These are phyloP conservation scores for Hypomecis atomaria DNA, from an alignment of 2,888 invertebrate species.

Conservation along the genomic window DNA sequence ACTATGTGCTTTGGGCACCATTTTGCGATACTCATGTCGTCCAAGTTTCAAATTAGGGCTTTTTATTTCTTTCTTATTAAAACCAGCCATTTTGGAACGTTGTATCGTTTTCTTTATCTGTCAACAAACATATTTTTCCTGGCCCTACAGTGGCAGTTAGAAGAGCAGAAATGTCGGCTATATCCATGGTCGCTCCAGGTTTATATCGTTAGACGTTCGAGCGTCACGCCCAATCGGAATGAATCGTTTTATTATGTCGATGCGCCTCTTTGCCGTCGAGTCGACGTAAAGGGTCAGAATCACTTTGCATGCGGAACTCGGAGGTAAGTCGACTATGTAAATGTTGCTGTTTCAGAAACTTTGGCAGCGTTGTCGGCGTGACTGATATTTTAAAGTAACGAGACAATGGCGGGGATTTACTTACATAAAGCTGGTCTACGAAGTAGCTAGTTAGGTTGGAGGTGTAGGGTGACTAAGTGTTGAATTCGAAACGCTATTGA, in stretches of 20 bases:
- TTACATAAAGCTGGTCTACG: not conserved
- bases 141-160: constrained; percentile 52
- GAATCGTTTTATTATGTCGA: constrained; percentile 60
- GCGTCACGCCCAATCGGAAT: constrained; percentile 60
- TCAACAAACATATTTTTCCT: constrained; percentile 15
- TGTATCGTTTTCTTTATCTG: not conserved
- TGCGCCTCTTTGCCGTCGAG: constrained; percentile 39
- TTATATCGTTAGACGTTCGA: constrained; percentile 63
- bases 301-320: constrained; percentile 41
- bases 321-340: constrained; percentile 32
- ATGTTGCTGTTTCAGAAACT: constrained; percentile 26
- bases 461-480: too few relatives aligned
- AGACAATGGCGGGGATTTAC: not conserved
- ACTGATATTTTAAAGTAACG: constrained; percentile 9
- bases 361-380: constrained; percentile 18
- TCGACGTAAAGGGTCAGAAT: constrained; percentile 40
- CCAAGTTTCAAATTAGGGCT: too few relatives aligned
- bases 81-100: too few relatives aligned
- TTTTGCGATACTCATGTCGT: too few relatives aligned
- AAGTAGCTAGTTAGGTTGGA: not conserved
- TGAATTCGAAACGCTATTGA: too few relatives aligned
- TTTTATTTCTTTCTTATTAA: too few relatives aligned
- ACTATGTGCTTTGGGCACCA: too few relatives aligned
- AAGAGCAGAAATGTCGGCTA: constrained; percentile 52
- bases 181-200: constrained; percentile 60